Evolutionary conservation across 2,888 invertebrate genomes (phyloP).

Genomic region (Drepanosiphum platanoidis): DNA sequence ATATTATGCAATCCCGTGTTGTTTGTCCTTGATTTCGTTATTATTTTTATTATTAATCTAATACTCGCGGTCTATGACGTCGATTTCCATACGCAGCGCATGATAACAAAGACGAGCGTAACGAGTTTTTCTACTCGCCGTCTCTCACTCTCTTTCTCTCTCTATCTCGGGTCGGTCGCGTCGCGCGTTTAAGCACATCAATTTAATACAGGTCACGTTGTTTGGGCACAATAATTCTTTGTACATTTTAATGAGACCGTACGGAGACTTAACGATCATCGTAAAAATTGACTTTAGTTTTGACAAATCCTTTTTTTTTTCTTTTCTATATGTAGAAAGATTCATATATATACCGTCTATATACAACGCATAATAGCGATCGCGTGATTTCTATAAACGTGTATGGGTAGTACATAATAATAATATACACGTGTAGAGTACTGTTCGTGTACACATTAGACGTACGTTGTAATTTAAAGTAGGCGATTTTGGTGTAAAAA

Average conservation of each 20-base stretch:
- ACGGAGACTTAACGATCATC: conserved; percentile 6
- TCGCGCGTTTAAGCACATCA: background rate
- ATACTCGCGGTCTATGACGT: background rate
- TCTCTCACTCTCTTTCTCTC: too few relatives aligned
- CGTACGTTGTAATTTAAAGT: too few relatives aligned
- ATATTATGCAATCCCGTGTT: conserved; percentile 28
- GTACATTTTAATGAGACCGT: conserved; percentile 16
- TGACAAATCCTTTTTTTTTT: conserved; percentile 23
- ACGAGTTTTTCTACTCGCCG: conserved; percentile 15
- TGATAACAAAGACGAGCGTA: conserved; percentile 40
- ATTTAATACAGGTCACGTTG: conserved; percentile 32
- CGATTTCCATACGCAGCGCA: background rate
- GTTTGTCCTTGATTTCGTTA: conserved; percentile 30
- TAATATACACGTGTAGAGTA: too few relatives aligned
- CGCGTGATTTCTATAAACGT: background rate
- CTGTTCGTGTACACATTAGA: too few relatives aligned
- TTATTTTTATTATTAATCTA: conserved; percentile 34
- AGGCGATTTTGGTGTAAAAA: too few relatives aligned
- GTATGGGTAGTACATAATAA: background rate
- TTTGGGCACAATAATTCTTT: background rate
- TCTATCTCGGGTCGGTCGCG: too few relatives aligned
- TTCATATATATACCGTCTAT: too few relatives aligned
- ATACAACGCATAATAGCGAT: background rate
- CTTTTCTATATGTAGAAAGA: too few relatives aligned
- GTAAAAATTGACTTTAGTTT: conserved; percentile 6